These are phyloP conservation scores for Agrotis segetum DNA, from an alignment of 2,888 invertebrate genomes.

Conservation along the genomic window DNA sequence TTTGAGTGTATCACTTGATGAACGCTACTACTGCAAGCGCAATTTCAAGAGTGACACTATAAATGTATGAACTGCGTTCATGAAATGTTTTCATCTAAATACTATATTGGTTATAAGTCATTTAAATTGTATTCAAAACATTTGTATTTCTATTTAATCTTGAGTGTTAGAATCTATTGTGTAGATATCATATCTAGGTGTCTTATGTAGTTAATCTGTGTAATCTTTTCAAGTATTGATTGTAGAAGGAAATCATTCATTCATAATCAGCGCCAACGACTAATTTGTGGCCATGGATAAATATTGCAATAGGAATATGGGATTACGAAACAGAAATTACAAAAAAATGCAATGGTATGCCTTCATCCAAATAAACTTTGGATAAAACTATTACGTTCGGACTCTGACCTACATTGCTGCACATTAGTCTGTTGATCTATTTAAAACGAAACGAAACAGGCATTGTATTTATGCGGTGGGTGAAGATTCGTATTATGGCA, in stretches of 20 bases:
- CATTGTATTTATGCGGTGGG: constrained; percentile 39
- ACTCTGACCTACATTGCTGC: constrained; percentile 55
- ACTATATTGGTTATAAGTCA: too few relatives aligned
- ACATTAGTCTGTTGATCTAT: constrained; percentile 40
- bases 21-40: background rate
- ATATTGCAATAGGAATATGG: constrained; percentile 13
- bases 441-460: constrained; percentile 52
- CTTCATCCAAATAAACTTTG: constrained; percentile 46
- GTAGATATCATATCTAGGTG: constrained; percentile 18
- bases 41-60: background rate
- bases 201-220: constrained; percentile 12
- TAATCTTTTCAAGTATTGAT: constrained; percentile 37
- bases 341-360: constrained; percentile 24
- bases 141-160: constrained; percentile 1
- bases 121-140: background rate
- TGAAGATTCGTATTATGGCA: constrained; percentile 16
- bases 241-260: constrained; percentile 36
- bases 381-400: constrained; percentile 45
- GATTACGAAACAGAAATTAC: constrained; percentile 15
- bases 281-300: background rate
- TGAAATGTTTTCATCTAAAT: background rate
- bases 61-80: background rate
- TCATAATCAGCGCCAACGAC: constrained; percentile 13
- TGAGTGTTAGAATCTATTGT: constrained; percentile 3
- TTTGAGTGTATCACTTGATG: background rate